Base-by-base conservation (phyloP, 2,797 vertebrate genomes). In the Pyrocephalus nanus region DNA sequence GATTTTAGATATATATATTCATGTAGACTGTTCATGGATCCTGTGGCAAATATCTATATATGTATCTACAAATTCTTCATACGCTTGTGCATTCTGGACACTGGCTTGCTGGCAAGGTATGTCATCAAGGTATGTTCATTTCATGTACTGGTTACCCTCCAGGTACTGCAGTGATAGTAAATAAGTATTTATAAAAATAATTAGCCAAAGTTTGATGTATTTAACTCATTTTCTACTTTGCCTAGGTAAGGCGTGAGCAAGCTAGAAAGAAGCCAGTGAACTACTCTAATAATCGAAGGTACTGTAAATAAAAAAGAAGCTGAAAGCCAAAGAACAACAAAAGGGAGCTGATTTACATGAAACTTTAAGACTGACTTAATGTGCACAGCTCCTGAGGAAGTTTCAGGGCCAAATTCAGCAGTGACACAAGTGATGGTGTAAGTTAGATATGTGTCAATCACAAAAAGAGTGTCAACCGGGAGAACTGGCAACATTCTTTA, bases 381-480 rank as follows among this genome's bases (percentile, higher is more conserved):
- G 78, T 91, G 86, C 90, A 77, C 67, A 94, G 86, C 88, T 95
- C 81, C 69, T 1, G 0, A 48, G 74, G 86, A 96, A 94, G 77
- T 93, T 92, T 94, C 92, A 87, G 86, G 95, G 86, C 94, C 92
- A 96, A 95, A 96, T 95, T 94, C 94, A 92, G 90, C 92, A 94
- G 71, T 96, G 92, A 95, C 93, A 95, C 86, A 87, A 96, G 88
- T 17, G 84, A 85, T 64, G 89, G 92, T 92, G 84, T 95, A 95
- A 95, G 93, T 95, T 95, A 95, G 94, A 95, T 93, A 96, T 50
- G 71, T 95, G 96, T 95, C 95, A 95, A 95, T 96, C 95, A 95
- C 92, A 95, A 95, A 94, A 95, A 96, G 88, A 96, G 95, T 96
- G 96, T 93, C 95, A 96, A 93, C 71, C 8, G 2, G 92, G 83